Evolutionary conservation across 2,888 invertebrate genomes (phyloP), one percentile per base, ranked within the genome.

Genomic region (Cremastinae sp.): DNA sequence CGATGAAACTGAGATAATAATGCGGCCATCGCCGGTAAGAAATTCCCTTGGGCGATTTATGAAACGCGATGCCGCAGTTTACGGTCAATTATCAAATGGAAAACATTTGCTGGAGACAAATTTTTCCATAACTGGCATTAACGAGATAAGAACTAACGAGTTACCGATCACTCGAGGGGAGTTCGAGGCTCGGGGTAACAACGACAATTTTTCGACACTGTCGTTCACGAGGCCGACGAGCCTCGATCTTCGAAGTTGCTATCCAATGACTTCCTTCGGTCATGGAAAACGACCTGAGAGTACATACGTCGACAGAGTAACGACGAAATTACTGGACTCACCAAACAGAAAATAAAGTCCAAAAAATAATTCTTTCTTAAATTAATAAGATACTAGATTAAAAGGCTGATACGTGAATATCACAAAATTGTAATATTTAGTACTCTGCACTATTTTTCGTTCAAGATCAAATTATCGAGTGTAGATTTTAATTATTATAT

Each of bases 61-160:
- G 43, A 45, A 56, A 53, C 43, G 41, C 64, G 66, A 74, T 43
- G 62, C 47, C 41, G 62, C 37, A 45, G 2, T 5, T 2, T 69
- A 16, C 35, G 73, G 53, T 12, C 75, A 49, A 37, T 58, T 47
- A 9, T 69, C 74, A 16, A n/a, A 53, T 16, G 79, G 78, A 47
- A 79, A 79, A 74, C 79, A 70, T 51, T 65, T 87, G 64, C 79
- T 87, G 76, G 83, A 86, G 70, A 87, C 88, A 18, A 87, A 88
- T 81, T 88, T 89, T 80, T 88, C 87, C 59, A 82, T 87, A 47
- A 86, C 85, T 37, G 85, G 85, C 51, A 83, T 86, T 64, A 86
- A 87, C 66, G 86, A 87, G 49, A 86, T 88, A 69, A 83, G 78
- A 75, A 86, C 85, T 58, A 78, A 78, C 64, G 78, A 78, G 47